Evolutionary conservation across 1,140 invertebrate genomes (phyloP).

Genomic region (Heliconius eleuchia): DNA sequence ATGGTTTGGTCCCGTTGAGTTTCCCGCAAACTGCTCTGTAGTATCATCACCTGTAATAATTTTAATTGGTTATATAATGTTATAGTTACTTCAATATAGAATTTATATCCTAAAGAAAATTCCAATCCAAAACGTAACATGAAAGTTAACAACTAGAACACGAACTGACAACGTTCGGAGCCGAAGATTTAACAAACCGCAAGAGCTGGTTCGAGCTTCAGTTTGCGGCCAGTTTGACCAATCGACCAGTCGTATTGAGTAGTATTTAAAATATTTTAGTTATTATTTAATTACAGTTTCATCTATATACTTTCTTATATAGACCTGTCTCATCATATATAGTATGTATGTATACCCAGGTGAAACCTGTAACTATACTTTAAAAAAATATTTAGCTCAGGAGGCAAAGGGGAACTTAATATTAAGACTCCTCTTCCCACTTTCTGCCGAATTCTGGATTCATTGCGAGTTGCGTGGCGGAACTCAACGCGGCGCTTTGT

Average conservation of each 20-base stretch:
- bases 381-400: no score
- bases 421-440: no score
- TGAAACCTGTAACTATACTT: no score
- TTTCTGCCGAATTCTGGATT: no score
- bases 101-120: neutral
- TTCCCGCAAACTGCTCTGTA: conserved; percentile 75
- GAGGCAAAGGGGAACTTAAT: no score
- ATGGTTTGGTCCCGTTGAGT: conserved; percentile 72
- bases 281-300: neutral
- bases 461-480: no score
- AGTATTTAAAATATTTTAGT: neutral
- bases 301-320: neutral
- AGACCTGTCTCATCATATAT: no score
- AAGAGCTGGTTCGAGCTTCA: conserved; percentile 19
- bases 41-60: conserved; percentile 77
- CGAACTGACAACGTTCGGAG: neutral
- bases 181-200: conserved; percentile 20
- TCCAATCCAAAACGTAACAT: neutral
- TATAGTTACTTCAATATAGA: neutral
- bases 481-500: no score
- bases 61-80: neutral
- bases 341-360: no score
- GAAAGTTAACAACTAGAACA: no score
- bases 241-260: neutral
- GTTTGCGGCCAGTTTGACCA: conserved; percentile 16